Percentiles rank a stretch among this genome's conserved stretches.
Conservation (phyloP, 2,113 vertebrate genomes). For the Lepus timidus region DNA sequence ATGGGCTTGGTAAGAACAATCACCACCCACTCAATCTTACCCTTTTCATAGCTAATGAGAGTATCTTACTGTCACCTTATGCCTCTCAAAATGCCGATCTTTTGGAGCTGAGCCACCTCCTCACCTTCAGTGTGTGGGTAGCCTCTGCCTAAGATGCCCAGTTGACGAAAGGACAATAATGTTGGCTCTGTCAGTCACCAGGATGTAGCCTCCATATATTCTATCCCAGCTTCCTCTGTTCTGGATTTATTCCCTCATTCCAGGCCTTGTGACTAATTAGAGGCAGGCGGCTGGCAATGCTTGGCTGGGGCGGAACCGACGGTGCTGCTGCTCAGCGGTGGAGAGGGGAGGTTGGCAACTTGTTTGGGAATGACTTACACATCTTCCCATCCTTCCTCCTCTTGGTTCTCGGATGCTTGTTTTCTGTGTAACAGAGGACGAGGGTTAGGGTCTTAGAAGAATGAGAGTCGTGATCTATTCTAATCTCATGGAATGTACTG, state of each 20-base stretch:
- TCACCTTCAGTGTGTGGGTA: background rate
- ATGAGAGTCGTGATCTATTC: conserved; percentile 32
- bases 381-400: background rate
- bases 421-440: background rate
- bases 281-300: background rate
- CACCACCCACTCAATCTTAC: conserved; percentile 9
- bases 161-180: conserved; percentile 1
- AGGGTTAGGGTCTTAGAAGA: conserved; percentile 32
- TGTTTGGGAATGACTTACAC: background rate
- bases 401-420: conserved; percentile 1
- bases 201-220: background rate
- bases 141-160: background rate
- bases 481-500: conserved; percentile 56
- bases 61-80: background rate
- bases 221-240: background rate
- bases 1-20: conserved; percentile 37
- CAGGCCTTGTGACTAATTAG: conserved; percentile 13
- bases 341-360: background rate
- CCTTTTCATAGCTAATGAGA: background rate
- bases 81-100: conserved; percentile 30
- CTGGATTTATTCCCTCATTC: background rate
- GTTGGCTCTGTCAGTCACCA: background rate
- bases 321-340: background rate
- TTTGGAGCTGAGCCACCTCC: background rate
- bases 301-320: background rate